Evolutionary conservation across 2,888 invertebrate species (phyloP).

Genomic region (Cotesia congregata): DNA sequence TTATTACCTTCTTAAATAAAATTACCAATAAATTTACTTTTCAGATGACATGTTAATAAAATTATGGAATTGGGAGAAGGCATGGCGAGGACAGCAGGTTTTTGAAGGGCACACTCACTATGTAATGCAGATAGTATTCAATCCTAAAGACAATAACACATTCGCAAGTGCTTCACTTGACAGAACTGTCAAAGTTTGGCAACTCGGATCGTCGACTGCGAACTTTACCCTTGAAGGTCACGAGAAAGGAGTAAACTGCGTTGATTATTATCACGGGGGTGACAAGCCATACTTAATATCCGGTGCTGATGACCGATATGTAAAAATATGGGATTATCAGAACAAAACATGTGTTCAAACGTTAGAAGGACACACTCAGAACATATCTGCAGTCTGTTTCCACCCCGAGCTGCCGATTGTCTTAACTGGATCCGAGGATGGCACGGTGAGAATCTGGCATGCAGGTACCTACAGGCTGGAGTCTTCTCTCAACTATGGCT

Average conservation of each 20-base stretch:
- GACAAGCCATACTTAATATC: constrained; percentile 99
- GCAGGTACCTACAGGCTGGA: constrained; percentile 98
- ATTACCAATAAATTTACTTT: neutral
- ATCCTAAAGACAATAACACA: constrained; percentile 99
- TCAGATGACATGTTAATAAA: constrained; percentile 98
- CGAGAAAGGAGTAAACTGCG: constrained; percentile 98
- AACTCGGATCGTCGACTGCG: constrained; percentile 95
- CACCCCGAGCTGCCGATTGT: constrained; percentile 98
- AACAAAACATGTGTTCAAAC: constrained; percentile 99
- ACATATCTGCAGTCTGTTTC: constrained; percentile 95
- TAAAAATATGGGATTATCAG: constrained; percentile 99
- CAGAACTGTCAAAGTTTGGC: constrained; percentile 98
- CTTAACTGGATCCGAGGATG: constrained; percentile 97
- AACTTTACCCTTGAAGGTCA: constrained; percentile 99
- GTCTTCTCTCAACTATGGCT: constrained; percentile 96
- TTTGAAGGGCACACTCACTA: constrained; percentile 99
- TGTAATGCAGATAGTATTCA: constrained; percentile 99
- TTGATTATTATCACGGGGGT: constrained; percentile 98
- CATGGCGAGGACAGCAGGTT: constrained; percentile 97
- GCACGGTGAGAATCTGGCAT: constrained; percentile 98
- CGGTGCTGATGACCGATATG: constrained; percentile 96
- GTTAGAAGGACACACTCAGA: constrained; percentile 96
- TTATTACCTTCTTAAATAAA: neutral
- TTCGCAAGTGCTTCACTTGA: constrained; percentile 99
- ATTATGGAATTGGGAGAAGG: constrained; percentile 99